Conservation (phyloP, 2,113 vertebrate species). For the Vulpes lagopus region DNA sequence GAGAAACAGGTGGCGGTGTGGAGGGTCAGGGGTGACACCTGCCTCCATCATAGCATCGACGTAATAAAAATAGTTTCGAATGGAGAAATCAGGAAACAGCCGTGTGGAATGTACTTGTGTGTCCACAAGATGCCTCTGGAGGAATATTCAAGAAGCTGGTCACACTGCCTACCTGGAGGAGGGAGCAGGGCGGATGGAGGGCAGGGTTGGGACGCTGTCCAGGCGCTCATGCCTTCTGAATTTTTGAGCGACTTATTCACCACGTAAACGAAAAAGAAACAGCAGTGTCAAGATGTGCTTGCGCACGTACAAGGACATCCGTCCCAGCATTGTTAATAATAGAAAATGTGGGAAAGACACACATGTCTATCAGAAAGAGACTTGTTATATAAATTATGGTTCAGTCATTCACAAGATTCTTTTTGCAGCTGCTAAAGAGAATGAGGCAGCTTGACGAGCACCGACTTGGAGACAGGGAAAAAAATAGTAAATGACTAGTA, state of each 20-base stretch:
- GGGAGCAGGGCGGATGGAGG: not conserved
- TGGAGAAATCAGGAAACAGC: not conserved
- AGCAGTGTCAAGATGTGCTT: not conserved
- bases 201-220: not conserved
- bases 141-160: not conserved
- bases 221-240: not conserved
- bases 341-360: conserved; percentile 28
- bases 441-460: not conserved
- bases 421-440: conserved; percentile 9
- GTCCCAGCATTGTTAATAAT: not conserved
- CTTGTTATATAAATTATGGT: conserved; percentile 7
- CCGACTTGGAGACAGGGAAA: conserved; percentile 6
- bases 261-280: conserved; percentile 22
- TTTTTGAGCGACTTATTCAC: conserved; percentile 45
- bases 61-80: not conserved
- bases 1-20: not conserved
- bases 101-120: not conserved
- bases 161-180: not conserved
- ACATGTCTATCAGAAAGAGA: not conserved
- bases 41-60: not conserved
- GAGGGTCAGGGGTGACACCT: not conserved
- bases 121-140: not conserved
- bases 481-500: not conserved
- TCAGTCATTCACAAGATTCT: not conserved
- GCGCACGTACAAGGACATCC: not conserved